These are phyloP conservation scores for Pterocles orientalis DNA, from an alignment of 2,113 vertebrate genomes.

Conservation along the genomic window DNA sequence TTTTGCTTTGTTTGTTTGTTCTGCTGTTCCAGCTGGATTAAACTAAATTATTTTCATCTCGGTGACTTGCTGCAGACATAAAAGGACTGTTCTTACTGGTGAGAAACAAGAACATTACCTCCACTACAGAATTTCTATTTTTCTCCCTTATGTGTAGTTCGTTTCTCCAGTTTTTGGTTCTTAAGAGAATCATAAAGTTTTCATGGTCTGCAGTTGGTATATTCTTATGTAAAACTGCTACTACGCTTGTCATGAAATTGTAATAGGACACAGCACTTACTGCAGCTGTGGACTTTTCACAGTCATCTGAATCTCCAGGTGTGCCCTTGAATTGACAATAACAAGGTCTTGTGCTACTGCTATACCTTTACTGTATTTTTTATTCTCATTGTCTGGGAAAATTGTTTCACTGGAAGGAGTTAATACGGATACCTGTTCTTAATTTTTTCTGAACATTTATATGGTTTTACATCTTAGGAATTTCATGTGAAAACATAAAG, in stretches of 20 bases:
- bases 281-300: slow-evolving; percentile 3
- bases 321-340: slow-evolving; percentile 7
- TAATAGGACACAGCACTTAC: neutral
- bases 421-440: neutral
- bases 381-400: neutral
- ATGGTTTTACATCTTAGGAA: neutral
- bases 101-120: neutral
- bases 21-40: slow-evolving; percentile 3
- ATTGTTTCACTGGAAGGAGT: neutral
- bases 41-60: neutral
- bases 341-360: neutral
- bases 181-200: slow-evolving; percentile 37
- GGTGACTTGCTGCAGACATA: neutral
- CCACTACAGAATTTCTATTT: neutral
- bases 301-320: slow-evolving; percentile 7
- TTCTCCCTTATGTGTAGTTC: neutral
- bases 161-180: neutral
- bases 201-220: slow-evolving; percentile 14
- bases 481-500: neutral
- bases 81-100: neutral
- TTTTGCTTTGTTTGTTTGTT: neutral
- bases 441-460: neutral
- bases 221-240: neutral
- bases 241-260: slow-evolving; percentile 12
- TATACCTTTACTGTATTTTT: neutral